Evolutionary conservation across 2,113 vertebrate species (phyloP), one percentile per base, ranked within the genome.

Genomic region (Thinocorus orbignyianus): DNA sequence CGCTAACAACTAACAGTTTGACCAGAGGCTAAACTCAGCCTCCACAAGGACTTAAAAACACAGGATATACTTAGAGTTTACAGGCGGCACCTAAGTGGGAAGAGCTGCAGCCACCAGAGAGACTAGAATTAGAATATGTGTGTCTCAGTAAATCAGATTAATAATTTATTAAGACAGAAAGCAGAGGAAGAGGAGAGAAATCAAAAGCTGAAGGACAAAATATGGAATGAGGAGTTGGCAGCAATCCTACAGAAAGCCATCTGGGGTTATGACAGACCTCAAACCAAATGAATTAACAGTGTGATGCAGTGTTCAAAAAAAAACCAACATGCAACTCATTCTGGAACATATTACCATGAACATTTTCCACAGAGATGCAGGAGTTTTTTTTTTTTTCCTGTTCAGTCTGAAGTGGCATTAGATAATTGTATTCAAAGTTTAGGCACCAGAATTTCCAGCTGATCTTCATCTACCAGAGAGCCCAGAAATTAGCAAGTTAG

Each of bases 211-310:
- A 79, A 93, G 65, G 62, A 79, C 81, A 95, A 95, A 96, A 92
- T 57, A 71, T 3, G 44, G 48, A 93, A 93, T 23, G 42, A 83
- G 46, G 57, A 85, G 24, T 13, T 97, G 95, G 94, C 93, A 94
- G 57, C 65, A 87, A 57, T 93, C 89, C 91, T 66, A 31, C 89
- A 89, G 95, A 89, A 89, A 92, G 84, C 90, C 94, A 93, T 95
- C 87, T 93, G 96, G 89, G 95, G 80, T 92, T 89, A 90, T 62
- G 86, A 95, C 91, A 91, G 86, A 72, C 89, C 78, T 94, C 91
- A 85, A 93, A 87, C 86, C 81, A 89, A 92, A 96, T 94, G 93
- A 97, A 95, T 95, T 91, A 95, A 97, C 95, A 96, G 86, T 91
- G 52, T 8, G 2, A 93, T 60, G 48, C 95, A 97, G 73, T 93